Conservation (phyloP, 2,113 vertebrate species). For the Hyla sarda region DNA sequence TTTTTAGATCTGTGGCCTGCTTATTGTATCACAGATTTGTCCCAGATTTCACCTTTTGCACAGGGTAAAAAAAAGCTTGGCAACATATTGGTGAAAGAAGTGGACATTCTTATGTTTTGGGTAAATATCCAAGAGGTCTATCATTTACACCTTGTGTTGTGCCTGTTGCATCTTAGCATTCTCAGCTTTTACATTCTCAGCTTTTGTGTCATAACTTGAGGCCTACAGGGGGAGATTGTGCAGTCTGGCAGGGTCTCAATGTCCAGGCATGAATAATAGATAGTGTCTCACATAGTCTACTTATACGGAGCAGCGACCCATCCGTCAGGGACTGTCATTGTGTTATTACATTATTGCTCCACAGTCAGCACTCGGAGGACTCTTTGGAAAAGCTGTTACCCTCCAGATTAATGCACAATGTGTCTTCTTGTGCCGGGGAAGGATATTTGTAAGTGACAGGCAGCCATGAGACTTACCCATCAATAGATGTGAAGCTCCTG, state of each 20-base stretch:
- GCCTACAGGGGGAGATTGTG: not conserved
- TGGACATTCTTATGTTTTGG: not conserved
- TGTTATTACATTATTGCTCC: slow-evolving; percentile 51
- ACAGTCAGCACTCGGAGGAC: slow-evolving; percentile 43
- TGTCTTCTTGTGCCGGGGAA: slow-evolving; percentile 13
- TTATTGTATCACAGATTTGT: not conserved
- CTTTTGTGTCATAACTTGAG: not conserved
- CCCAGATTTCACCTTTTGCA: too few species aligned
- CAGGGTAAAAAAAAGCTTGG: too few species aligned
- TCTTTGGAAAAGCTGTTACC: slow-evolving; percentile 30
- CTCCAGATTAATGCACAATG: slow-evolving; percentile 43
- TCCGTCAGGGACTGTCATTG: slow-evolving; percentile 45
- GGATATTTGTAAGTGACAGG: slow-evolving; percentile 21
- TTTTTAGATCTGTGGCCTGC: not conserved
- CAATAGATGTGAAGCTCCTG: not conserved
- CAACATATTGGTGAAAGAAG: too few species aligned
- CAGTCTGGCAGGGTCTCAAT: slow-evolving; percentile 7
- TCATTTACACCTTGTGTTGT: not conserved
- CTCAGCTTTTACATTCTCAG: not conserved
- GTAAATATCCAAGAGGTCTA: not conserved
- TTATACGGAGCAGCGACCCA: slow-evolving; percentile 25
- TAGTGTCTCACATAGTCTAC: slow-evolving; percentile 21
- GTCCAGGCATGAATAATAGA: slow-evolving; percentile 51
- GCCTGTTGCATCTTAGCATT: not conserved
- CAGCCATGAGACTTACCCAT: not conserved